These are phyloP conservation scores for Meda fulgida DNA, from an alignment of 2,797 vertebrate genomes.

Conservation along the genomic window DNA sequence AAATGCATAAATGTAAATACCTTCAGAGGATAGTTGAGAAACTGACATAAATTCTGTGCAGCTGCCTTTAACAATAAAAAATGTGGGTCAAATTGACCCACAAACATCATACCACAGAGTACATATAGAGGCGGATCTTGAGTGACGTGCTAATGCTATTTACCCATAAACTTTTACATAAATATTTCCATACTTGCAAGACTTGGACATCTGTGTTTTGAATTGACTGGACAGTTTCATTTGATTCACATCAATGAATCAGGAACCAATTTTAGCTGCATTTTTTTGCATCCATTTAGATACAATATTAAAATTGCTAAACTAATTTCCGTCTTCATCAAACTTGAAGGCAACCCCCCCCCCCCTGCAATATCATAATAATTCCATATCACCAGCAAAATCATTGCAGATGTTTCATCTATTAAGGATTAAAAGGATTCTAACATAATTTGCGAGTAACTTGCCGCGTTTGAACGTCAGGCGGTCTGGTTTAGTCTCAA, in stretches of 20 bases:
- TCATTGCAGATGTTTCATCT: background rate
- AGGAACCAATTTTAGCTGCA: background rate
- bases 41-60: background rate
- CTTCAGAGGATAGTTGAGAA: background rate
- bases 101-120: background rate
- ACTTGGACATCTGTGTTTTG: background rate
- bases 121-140: too few species aligned
- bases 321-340: background rate
- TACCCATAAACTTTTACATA: background rate
- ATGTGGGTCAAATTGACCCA: background rate
- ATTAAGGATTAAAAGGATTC: constrained; percentile 23
- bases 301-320: background rate
- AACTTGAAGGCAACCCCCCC: background rate
- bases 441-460: background rate
- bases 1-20: background rate
- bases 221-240: background rate
- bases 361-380: background rate
- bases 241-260: background rate
- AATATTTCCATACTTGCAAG: background rate
- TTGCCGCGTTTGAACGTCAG: constrained; percentile 6
- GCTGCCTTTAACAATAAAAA: background rate
- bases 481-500: constrained; percentile 22
- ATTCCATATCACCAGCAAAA: background rate
- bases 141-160: too few species aligned
- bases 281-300: background rate